These are phyloP conservation scores for Parambassis ranga DNA, from an alignment of 2,797 vertebrate genomes.

Conservation along the genomic window DNA sequence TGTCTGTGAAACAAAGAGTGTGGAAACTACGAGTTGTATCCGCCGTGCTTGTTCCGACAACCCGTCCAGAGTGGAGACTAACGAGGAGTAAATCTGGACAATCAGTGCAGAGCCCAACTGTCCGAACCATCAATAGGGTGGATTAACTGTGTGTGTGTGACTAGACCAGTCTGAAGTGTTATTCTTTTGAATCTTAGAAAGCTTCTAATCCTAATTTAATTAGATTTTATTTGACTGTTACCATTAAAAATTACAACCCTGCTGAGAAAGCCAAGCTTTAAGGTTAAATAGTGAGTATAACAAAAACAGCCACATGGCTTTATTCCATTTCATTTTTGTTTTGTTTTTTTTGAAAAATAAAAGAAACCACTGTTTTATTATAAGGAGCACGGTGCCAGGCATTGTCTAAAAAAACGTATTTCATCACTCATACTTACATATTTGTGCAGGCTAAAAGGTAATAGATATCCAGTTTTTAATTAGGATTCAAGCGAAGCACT, in stretches of 20 bases:
- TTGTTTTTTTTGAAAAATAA: neutral
- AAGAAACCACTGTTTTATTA: neutral
- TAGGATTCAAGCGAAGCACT: neutral
- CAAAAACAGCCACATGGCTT: neutral
- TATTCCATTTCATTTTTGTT: conserved; percentile 7
- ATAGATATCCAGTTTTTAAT: neutral
- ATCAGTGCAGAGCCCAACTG: neutral
- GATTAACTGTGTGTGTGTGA: neutral
- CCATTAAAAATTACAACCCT: neutral
- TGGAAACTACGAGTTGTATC: too few species aligned
- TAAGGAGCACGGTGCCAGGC: neutral
- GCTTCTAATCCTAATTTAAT: neutral
- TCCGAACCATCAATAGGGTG: neutral
- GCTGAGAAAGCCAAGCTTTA: neutral
- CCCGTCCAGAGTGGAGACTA: too few species aligned
- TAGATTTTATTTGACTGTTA: conserved; percentile 2
- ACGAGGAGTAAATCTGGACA: too few species aligned
- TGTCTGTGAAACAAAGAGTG: too few species aligned
- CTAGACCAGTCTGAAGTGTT: conserved; percentile 16
- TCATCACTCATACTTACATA: neutral
- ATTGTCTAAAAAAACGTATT: conserved; percentile 8
- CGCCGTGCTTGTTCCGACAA: too few species aligned
- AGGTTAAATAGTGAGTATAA: neutral
- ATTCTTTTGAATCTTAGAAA: neutral
- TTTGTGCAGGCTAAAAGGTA: neutral